These are phyloP conservation scores for Shargacucullia verbasci DNA, from an alignment of 2,888 invertebrate species.

Conservation along the genomic window DNA sequence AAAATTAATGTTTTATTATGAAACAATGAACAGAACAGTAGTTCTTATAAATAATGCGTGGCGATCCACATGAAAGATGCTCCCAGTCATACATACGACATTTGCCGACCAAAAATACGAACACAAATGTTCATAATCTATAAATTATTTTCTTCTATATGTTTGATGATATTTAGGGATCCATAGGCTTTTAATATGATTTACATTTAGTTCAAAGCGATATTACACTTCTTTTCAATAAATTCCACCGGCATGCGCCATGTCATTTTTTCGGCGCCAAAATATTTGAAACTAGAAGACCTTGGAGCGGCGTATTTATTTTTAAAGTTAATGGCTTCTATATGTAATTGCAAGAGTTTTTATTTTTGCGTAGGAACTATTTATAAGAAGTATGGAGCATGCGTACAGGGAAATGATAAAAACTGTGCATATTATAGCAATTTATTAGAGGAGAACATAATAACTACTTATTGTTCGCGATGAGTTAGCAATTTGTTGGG, in stretches of 20 bases:
- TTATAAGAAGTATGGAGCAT: slow-evolving; percentile 33
- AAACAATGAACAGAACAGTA: slow-evolving; percentile 86
- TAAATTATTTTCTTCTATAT: slow-evolving; percentile 50
- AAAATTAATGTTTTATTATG: slow-evolving; percentile 88
- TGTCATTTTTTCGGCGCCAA: slow-evolving; percentile 55
- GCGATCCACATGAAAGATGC: slow-evolving; percentile 76
- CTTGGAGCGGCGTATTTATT: slow-evolving; percentile 51
- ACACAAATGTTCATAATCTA: slow-evolving; percentile 42
- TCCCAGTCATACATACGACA: slow-evolving; percentile 63
- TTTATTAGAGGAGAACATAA: no score
- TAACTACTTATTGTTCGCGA: slow-evolving; percentile 6
- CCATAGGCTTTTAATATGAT: slow-evolving; percentile 60
- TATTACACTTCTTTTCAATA: slow-evolving; percentile 47
- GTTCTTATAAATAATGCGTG: slow-evolving; percentile 80
- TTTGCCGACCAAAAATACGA: slow-evolving; percentile 37
- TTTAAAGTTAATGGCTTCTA: slow-evolving; percentile 47
- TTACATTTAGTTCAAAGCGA: slow-evolving; percentile 50
- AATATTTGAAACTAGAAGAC: slow-evolving; percentile 50
- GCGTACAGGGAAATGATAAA: slow-evolving; percentile 16
- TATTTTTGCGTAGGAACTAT: slow-evolving; percentile 41
- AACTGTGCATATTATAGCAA: neutral
- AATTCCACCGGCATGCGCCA: slow-evolving; percentile 41
- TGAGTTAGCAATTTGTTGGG: neutral
- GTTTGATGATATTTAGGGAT: slow-evolving; percentile 55
- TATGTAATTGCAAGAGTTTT: slow-evolving; percentile 47